Evolutionary conservation across 2,113 vertebrate genomes (phyloP).

Genomic region (Sander vitreus): DNA sequence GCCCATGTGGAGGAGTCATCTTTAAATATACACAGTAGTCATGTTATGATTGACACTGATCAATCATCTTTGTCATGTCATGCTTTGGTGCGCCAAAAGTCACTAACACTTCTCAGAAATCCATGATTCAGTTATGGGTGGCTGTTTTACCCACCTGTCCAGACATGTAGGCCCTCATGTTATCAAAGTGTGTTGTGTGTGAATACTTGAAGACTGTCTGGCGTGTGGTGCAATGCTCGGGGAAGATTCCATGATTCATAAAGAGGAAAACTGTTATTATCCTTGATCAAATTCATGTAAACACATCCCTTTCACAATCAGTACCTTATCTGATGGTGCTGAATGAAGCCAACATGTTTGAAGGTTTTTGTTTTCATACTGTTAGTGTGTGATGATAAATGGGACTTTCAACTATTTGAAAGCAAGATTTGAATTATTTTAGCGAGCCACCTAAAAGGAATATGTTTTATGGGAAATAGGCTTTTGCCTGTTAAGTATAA

Average conservation of each 20-base stretch:
- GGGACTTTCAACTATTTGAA: background rate
- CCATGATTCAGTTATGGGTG: slow-evolving; percentile 33
- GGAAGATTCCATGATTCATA: slow-evolving; percentile 51
- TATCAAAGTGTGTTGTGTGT: background rate
- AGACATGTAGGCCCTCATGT: slow-evolving; percentile 33
- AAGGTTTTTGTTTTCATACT: background rate
- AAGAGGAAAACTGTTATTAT: slow-evolving; percentile 21
- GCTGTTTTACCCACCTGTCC: slow-evolving; percentile 16
- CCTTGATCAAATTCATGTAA: background rate
- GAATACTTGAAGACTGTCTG: slow-evolving; percentile 15
- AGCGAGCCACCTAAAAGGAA: background rate
- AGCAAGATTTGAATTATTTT: background rate
- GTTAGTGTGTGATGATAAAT: background rate
- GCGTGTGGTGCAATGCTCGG: background rate
- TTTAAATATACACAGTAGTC: background rate
- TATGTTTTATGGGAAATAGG: too few species aligned
- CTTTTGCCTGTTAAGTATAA: too few species aligned
- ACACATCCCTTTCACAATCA: background rate
- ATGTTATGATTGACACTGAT: background rate
- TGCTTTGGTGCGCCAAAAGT: background rate
- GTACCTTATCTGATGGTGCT: background rate
- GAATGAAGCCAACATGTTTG: background rate
- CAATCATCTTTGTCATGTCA: background rate
- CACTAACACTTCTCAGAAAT: slow-evolving; percentile 15
- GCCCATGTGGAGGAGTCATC: background rate